Conservation (phyloP, 2,797 vertebrate genomes). For the Psittacula derbiana region DNA sequence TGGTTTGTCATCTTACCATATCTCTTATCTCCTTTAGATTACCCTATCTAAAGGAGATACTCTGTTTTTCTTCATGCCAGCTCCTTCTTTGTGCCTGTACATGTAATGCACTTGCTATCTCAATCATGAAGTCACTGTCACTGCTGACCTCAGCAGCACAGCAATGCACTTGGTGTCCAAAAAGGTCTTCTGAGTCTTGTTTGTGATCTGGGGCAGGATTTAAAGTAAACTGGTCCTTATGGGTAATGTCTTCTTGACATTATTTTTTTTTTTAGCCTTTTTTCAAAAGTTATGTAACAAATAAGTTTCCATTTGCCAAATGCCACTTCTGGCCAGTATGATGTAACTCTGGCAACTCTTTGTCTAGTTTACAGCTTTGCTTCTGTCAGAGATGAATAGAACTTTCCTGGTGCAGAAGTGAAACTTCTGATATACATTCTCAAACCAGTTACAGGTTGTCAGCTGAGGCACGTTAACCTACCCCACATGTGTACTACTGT, state of each 20-base stretch:
- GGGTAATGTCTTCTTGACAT: not conserved
- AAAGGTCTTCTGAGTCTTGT: not conserved
- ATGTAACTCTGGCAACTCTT: not conserved
- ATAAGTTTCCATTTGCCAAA: not conserved
- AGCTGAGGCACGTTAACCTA: not conserved
- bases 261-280: not conserved
- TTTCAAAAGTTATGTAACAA: not conserved
- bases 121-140: not conserved
- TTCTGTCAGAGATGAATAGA: not conserved
- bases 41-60: not conserved
- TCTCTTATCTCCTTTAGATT: not conserved
- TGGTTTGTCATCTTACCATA: not conserved
- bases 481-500: not conserved
- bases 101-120: not conserved
- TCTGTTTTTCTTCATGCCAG: not conserved
- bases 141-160: not conserved
- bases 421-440: not conserved
- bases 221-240: not conserved
- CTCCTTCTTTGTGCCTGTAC: not conserved
- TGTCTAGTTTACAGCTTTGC: not conserved
- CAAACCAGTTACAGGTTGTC: not conserved
- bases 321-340: not conserved
- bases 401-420: not conserved
- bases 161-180: accelerated
- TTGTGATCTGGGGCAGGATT: not conserved